These are phyloP conservation scores for Chelonus insularis DNA, from an alignment of 1,140 invertebrate species.

Conservation along the genomic window DNA sequence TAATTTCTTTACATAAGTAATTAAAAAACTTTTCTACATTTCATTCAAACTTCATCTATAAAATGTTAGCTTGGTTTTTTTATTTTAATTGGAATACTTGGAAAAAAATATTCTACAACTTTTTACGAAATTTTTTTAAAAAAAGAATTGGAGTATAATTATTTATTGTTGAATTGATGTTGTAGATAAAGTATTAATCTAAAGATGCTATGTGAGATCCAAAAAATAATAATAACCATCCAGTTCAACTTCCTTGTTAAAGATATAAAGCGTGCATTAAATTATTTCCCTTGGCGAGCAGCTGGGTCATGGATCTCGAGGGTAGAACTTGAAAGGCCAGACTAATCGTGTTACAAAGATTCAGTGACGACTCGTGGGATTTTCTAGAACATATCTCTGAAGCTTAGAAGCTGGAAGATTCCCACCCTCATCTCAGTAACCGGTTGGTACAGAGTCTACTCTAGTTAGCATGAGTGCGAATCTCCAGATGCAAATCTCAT, in stretches of 20 bases:
- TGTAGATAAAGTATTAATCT: too few relatives aligned
- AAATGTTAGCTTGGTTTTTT: too few relatives aligned
- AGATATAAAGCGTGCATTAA: neutral
- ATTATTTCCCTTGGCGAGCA: neutral
- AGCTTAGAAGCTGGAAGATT: neutral
- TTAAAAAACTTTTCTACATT: too few relatives aligned
- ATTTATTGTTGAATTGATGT: too few relatives aligned
- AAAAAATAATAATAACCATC: neutral
- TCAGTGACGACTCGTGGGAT: constrained; percentile 7
- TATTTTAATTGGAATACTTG: too few relatives aligned
- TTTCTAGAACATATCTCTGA: neutral
- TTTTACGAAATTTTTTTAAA: too few relatives aligned
- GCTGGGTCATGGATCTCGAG: neutral
- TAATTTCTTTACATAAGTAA: too few relatives aligned
- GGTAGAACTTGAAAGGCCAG: constrained; percentile 2
- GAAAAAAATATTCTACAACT: too few relatives aligned
- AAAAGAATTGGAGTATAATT: too few relatives aligned
- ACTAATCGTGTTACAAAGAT: neutral
- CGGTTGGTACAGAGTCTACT: neutral
- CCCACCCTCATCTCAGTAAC: neutral
- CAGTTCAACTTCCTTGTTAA: too few relatives aligned
- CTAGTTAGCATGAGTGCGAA: constrained; percentile 19
- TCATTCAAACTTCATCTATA: too few relatives aligned
- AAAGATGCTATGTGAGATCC: neutral
- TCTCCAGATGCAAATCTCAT: constrained; percentile 37